Conservation (phyloP, 30 jellyfish, hydroid and myxozoan genomes). For the Mastigias papua region DNA sequence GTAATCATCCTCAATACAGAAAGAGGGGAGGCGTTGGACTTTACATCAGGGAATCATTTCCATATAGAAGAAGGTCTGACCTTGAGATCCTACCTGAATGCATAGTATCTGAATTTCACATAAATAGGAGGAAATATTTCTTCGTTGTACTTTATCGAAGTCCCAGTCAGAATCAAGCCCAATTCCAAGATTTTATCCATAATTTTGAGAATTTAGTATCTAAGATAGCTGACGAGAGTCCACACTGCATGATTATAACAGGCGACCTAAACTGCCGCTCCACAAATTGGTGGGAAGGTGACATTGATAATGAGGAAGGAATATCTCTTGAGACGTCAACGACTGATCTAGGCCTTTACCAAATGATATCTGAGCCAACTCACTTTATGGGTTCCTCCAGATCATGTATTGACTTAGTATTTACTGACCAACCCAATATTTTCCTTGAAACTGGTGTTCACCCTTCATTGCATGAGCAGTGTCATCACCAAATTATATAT, state of each 20-base stretch:
- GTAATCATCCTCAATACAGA: conserved; percentile 8
- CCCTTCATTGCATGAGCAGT: conserved; percentile 9
- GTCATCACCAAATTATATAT: not conserved
- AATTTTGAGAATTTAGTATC: not conserved
- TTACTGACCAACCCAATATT: conserved; percentile 1
- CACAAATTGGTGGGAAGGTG: not conserved
- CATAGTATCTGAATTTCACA: conserved; percentile 19
- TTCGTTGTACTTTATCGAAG: not conserved
- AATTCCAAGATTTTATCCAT: not conserved
- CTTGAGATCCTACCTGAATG: conserved; percentile 8
- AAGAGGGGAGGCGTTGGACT: conserved; percentile 19
- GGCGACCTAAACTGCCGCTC: not conserved
- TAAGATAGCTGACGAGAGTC: conserved; percentile 10
- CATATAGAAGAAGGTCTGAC: not conserved
- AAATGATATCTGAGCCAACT: not conserved
- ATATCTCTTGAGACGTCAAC: not conserved
- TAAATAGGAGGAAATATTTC: not conserved
- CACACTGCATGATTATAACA: not conserved
- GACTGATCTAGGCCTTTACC: not conserved
- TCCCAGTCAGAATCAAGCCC: conserved; percentile 3
- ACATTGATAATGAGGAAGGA: not conserved
- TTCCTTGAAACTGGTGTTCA: conserved; percentile 16
- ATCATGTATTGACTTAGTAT: not conserved
- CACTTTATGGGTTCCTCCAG: not conserved
- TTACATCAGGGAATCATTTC: conserved; percentile 3